These are phyloP conservation scores for Anoplolepis gracilipes DNA, from an alignment of 1,140 invertebrate genomes.

Conservation along the genomic window DNA sequence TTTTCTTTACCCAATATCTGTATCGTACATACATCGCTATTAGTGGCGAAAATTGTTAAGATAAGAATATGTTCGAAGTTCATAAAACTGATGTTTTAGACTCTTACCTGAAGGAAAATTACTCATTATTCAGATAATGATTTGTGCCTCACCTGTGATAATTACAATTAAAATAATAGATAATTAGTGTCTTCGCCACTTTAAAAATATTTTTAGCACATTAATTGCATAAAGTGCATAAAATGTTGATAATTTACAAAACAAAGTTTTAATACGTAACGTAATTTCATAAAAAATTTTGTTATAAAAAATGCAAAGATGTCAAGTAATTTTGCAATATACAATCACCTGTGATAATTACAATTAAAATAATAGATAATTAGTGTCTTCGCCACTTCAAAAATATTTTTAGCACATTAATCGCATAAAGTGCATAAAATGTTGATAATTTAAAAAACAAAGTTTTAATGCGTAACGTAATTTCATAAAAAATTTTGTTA, in stretches of 20 bases:
- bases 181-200: neutral
- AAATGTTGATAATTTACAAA: neutral
- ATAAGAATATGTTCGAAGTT: constrained; percentile 20
- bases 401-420: neutral
- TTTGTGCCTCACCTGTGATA: constrained; percentile 1
- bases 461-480: neutral
- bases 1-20: constrained; percentile 4
- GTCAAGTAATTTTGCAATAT: neutral
- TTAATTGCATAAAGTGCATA: neutral
- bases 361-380: constrained; percentile 25
- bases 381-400: neutral
- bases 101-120: constrained; percentile 10
- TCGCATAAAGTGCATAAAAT: neutral
- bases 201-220: neutral
- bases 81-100: constrained; percentile 13
- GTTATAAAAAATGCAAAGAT: neutral
- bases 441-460: neutral
- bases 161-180: constrained; percentile 17
- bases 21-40: neutral
- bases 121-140: neutral
- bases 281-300: neutral
- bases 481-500: neutral
- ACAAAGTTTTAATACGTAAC: neutral
- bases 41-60: neutral
- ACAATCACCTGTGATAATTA: neutral